Percentiles rank a stretch among this genome's conserved stretches.
Conservation (phyloP, 35 echinoderm and acorn worm species). For the Strongylocentrotus purpuratus region DNA sequence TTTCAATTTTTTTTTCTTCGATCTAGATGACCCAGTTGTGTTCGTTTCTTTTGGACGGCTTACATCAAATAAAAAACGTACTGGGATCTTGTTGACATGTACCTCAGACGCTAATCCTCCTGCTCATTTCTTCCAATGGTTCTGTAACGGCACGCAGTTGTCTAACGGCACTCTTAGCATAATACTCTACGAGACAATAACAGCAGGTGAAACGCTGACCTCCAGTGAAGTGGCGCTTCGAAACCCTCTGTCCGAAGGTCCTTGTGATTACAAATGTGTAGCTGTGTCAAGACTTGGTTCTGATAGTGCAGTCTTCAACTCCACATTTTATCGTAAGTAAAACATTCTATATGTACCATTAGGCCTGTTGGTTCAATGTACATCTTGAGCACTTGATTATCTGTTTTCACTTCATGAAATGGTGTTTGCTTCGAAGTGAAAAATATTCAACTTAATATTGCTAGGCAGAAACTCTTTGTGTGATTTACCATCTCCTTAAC, state of each 20-base stretch:
- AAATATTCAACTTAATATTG: too few species aligned
- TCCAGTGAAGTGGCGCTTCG: neutral
- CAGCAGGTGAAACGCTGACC: neutral
- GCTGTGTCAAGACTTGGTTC: too few species aligned
- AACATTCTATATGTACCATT: too few species aligned
- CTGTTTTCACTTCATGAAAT: too few species aligned
- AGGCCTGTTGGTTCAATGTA: too few species aligned
- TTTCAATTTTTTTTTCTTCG: neutral
- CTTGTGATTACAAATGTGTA: neutral
- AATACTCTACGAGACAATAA: neutral
- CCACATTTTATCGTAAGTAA: too few species aligned
- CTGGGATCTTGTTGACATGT: neutral
- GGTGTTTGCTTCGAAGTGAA: too few species aligned
- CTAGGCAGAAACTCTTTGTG: too few species aligned
- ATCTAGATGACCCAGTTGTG: neutral
- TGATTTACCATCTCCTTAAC: too few species aligned
- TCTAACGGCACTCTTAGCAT: neutral
- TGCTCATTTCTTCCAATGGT: neutral
- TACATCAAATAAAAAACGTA: neutral
- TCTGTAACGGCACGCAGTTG: neutral
- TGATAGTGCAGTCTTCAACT: too few species aligned
- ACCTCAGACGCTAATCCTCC: neutral
- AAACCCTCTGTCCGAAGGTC: neutral
- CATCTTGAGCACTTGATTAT: too few species aligned
- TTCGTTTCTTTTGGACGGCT: neutral